Conservation (phyloP, 2,797 vertebrate species). For the Myoxocephalus aenaeus region DNA sequence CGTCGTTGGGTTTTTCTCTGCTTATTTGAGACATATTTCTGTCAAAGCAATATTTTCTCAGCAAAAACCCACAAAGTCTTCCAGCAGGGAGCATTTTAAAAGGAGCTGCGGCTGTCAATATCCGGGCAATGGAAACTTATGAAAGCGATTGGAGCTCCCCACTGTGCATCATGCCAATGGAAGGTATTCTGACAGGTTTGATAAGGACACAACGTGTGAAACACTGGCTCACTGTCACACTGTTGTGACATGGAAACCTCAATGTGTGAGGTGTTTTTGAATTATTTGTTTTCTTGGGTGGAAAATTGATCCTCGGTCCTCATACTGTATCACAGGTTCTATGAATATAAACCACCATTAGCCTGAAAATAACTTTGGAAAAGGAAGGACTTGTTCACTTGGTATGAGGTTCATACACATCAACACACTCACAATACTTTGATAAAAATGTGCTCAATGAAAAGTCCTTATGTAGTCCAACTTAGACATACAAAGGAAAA, state of each 20-base stretch:
- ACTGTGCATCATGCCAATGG: slow-evolving; percentile 6
- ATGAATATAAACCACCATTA: background rate
- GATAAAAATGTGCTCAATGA: too few species aligned
- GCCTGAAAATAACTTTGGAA: background rate
- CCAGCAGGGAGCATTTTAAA: slow-evolving; percentile 22
- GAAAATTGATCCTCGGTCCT: background rate
- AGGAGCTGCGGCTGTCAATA: slow-evolving; percentile 2
- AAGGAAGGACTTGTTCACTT: background rate
- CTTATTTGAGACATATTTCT: background rate
- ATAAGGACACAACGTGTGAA: slow-evolving; percentile 13
- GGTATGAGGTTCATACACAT: background rate
- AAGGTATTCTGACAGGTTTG: slow-evolving; percentile 15
- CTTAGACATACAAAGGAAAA: too few species aligned
- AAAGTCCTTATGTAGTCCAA: too few species aligned
- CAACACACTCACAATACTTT: too few species aligned
- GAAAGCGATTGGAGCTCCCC: background rate
- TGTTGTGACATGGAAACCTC: slow-evolving; percentile 8
- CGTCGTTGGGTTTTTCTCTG: background rate
- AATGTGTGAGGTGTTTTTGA: background rate
- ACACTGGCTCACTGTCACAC: background rate
- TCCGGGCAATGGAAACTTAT: slow-evolving; percentile 13
- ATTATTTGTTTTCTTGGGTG: background rate
- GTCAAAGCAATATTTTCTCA: slow-evolving; percentile 1
- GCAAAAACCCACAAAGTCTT: slow-evolving; percentile 23
- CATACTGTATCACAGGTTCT: background rate